Evolutionary conservation across 2,888 invertebrate species (phyloP).

Genomic region (Trachelus stipa): DNA sequence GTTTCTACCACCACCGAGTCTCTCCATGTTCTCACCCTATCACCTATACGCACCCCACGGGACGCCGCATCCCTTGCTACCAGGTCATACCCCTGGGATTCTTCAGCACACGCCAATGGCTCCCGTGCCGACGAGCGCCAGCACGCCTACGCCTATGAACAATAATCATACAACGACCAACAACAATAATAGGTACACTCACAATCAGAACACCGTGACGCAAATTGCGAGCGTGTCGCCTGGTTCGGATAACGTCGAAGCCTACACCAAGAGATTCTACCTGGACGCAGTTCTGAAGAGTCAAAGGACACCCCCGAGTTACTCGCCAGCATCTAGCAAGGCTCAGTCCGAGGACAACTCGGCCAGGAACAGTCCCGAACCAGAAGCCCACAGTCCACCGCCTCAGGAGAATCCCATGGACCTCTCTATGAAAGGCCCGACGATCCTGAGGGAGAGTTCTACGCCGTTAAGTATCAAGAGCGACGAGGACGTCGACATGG

Average conservation of each 20-base stretch:
- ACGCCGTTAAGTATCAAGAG: slow-evolving; percentile 62
- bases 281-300: slow-evolving; percentile 81
- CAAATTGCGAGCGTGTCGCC: slow-evolving; percentile 23
- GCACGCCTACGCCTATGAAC: slow-evolving; percentile 17
- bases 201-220: slow-evolving; percentile 29
- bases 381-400: slow-evolving; percentile 60
- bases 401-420: slow-evolving; percentile 85
- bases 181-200: slow-evolving; percentile 37
- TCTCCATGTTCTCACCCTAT: slow-evolving; percentile 73
- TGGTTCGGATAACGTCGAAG: slow-evolving; percentile 67
- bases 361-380: slow-evolving; percentile 70
- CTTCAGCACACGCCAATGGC: slow-evolving; percentile 27
- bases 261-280: slow-evolving; percentile 78
- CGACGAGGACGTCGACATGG: slow-evolving; percentile 67
- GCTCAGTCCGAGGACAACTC: slow-evolving; percentile 44
- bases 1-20: slow-evolving; percentile 71
- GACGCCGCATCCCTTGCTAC: slow-evolving; percentile 61
- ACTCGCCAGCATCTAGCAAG: slow-evolving; percentile 41
- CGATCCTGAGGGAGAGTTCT: slow-evolving; percentile 60
- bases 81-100: slow-evolving; percentile 58
- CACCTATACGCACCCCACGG: slow-evolving; percentile 67
- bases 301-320: slow-evolving; percentile 69
- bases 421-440: slow-evolving; percentile 76
- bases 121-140: slow-evolving; percentile 8
- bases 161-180: slow-evolving; percentile 28